These are phyloP conservation scores for Poeciliopsis turneri DNA, from an alignment of 2,797 vertebrate genomes.

Conservation along the genomic window DNA sequence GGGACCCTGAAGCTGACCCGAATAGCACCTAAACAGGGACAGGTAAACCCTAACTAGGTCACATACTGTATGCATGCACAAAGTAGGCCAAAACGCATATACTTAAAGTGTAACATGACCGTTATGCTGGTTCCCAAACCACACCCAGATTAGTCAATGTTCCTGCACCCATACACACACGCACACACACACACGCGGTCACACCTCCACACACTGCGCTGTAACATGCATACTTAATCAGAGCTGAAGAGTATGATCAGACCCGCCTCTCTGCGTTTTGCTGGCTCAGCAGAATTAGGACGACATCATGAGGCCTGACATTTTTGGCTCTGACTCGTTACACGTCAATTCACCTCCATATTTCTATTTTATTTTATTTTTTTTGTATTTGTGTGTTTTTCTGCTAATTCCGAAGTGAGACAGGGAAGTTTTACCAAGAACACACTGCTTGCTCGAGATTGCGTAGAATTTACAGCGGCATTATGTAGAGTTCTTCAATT, in stretches of 20 bases:
- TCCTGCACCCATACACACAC: constrained; percentile 13
- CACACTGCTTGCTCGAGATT: background rate
- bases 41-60: constrained; percentile 65
- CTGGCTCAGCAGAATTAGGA: constrained; percentile 42
- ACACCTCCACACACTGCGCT: background rate
- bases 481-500: background rate
- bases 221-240: constrained; percentile 12
- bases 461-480: background rate
- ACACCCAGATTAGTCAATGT: constrained; percentile 27
- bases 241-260: constrained; percentile 10
- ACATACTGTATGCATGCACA: constrained; percentile 66
- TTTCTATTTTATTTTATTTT: background rate
- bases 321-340: constrained; percentile 22
- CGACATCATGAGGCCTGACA: constrained; percentile 17
- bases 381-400: background rate
- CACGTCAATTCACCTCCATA: constrained; percentile 18
- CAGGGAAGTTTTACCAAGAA: background rate
- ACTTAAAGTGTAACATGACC: constrained; percentile 30
- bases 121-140: constrained; percentile 36
- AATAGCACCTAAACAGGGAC: constrained; percentile 64
- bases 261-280: constrained; percentile 7
- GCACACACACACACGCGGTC: background rate
- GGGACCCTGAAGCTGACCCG: constrained; percentile 49
- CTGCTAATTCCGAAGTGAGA: background rate
- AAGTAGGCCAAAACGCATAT: constrained; percentile 69